These are phyloP conservation scores for Epinotia bilunana DNA, from an alignment of 2,888 invertebrate species.

Conservation along the genomic window DNA sequence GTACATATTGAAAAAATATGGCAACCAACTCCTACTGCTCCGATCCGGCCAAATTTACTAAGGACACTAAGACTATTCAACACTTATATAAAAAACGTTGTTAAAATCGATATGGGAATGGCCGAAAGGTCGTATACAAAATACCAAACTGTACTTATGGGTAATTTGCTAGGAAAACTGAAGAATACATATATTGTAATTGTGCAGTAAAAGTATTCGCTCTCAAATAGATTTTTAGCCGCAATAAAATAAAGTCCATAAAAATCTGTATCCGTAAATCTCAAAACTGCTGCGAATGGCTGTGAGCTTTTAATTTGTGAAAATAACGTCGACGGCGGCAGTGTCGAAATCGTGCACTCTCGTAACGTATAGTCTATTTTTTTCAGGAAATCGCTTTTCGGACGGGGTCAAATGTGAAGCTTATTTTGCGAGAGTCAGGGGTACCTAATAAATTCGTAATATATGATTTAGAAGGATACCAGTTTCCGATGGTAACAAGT, in stretches of 20 bases:
- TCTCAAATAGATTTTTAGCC: background rate
- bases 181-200: background rate
- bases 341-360: slow-evolving; percentile 15
- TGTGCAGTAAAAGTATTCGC: background rate
- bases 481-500: background rate
- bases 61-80: background rate
- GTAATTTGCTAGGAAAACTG: background rate
- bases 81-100: background rate
- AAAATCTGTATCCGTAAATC: slow-evolving; percentile 28
- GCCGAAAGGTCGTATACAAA: too few species aligned
- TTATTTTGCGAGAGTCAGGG: background rate
- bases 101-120: too few species aligned
- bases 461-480: background rate
- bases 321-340: slow-evolving; percentile 30
- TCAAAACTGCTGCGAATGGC: slow-evolving; percentile 37
- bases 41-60: background rate
- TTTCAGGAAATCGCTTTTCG: background rate
- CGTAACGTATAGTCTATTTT: slow-evolving; percentile 12
- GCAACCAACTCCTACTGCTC: background rate
- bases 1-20: too few species aligned
- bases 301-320: slow-evolving; percentile 43
- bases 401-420: background rate
- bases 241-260: background rate
- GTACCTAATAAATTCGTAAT: background rate
- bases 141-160: background rate